Conservation (phyloP, 2,113 vertebrate genomes). For the Planiliza haematocheilus region DNA sequence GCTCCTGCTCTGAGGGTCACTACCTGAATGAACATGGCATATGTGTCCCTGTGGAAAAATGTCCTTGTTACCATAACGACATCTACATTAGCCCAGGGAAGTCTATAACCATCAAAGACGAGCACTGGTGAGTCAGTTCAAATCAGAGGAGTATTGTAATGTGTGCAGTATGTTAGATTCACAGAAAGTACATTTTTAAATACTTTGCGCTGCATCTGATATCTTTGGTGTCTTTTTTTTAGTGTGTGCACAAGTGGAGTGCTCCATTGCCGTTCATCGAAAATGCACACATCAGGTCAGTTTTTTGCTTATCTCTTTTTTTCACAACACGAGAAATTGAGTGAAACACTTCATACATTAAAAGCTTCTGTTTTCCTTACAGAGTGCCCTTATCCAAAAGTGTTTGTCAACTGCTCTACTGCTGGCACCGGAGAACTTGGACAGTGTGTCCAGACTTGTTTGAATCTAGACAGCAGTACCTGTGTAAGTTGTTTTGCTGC, state of each 20-base stretch:
- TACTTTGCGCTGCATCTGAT: not conserved
- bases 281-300: too few species aligned
- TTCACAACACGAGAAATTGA: not conserved
- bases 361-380: slow-evolving; percentile 28
- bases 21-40: slow-evolving; percentile 85
- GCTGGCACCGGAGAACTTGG: slow-evolving; percentile 55
- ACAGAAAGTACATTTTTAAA: not conserved
- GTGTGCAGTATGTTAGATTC: not conserved
- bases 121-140: slow-evolving; percentile 87
- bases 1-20: slow-evolving; percentile 87
- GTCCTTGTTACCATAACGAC: slow-evolving; percentile 89
- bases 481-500: slow-evolving; percentile 75
- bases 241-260: slow-evolving; percentile 89
- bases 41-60: slow-evolving; percentile 88
- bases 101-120: slow-evolving; percentile 84
- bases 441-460: slow-evolving; percentile 79
- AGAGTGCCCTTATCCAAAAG: slow-evolving; percentile 76
- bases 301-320: slow-evolving; percentile 4
- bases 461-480: slow-evolving; percentile 73
- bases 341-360: not conserved
- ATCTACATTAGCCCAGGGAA: slow-evolving; percentile 84
- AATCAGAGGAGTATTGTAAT: not conserved
- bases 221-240: slow-evolving; percentile 21
- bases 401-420: slow-evolving; percentile 81
- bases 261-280: slow-evolving; percentile 85